A percentile compares a stretch with the other conserved stretches of the same genome.
These are phyloP conservation scores for Magallana nippona DNA, from an alignment of 2,888 invertebrate genomes.

Conservation along the genomic window DNA sequence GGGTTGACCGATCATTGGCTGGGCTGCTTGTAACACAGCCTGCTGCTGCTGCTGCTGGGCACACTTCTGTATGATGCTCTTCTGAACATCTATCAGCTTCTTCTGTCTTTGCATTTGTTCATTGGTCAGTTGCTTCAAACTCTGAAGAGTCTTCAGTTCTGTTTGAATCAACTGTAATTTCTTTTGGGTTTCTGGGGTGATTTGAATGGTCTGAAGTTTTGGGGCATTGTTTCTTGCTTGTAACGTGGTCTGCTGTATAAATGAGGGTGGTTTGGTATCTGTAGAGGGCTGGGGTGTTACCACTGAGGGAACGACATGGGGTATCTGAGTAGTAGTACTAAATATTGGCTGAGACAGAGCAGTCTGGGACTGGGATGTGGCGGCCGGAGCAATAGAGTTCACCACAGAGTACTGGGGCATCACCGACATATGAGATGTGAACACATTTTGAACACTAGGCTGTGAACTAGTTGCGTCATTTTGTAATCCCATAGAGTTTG, in stretches of 20 bases:
- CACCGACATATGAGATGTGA: conserved; percentile 1
- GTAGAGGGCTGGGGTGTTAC: conserved; percentile 32
- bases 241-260: conserved; percentile 44
- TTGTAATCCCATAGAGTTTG: neutral
- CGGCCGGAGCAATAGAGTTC: conserved; percentile 30
- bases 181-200: conserved; percentile 61
- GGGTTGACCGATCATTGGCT: conserved; percentile 18
- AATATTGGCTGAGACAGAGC: conserved; percentile 26
- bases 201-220: conserved; percentile 59
- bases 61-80: conserved; percentile 83
- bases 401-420: neutral
- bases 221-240: conserved; percentile 55
- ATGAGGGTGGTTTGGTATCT: neutral
- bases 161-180: conserved; percentile 83
- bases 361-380: conserved; percentile 42
- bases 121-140: conserved; percentile 81
- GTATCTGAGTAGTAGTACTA: conserved; percentile 39
- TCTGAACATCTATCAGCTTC: conserved; percentile 86
- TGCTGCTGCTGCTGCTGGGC: neutral
- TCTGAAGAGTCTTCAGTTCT: conserved; percentile 86
- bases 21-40: neutral
- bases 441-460: conserved; percentile 30
- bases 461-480: conserved; percentile 41
- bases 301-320: conserved; percentile 48
- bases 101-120: conserved; percentile 83